A percentile compares a stretch with the other conserved stretches of the same genome.
Conservation (phyloP, 2,797 vertebrate genomes). For the Macropodus opercularis region DNA sequence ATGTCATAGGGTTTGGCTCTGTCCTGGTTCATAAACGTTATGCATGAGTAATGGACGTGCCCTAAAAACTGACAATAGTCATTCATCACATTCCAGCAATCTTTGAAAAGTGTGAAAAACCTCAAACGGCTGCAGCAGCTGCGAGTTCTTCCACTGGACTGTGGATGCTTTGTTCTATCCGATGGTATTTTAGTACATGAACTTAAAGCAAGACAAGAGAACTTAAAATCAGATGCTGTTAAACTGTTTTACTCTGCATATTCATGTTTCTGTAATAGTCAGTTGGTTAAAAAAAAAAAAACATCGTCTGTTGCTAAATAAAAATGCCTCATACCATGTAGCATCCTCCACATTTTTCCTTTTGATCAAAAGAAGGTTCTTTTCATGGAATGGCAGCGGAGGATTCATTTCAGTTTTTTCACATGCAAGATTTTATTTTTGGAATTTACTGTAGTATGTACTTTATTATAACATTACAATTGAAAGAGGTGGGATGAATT, state of each 20-base stretch:
- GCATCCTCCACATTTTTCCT: not conserved
- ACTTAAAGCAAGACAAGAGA: too few relatives aligned
- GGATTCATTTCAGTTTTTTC: not conserved
- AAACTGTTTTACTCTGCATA: constrained; percentile 7
- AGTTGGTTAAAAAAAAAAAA: too few relatives aligned
- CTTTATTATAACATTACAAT: not conserved
- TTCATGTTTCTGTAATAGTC: too few relatives aligned
- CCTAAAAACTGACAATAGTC: constrained; percentile 4
- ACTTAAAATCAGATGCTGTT: not conserved
- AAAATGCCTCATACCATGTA: not conserved
- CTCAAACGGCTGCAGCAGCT: constrained; percentile 47
- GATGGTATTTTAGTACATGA: not conserved
- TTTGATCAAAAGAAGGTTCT: not conserved
- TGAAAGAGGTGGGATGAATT: not conserved
- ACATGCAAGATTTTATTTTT: not conserved
- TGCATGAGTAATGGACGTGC: not conserved
- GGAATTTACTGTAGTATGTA: not conserved
- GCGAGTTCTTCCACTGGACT: constrained; percentile 7
- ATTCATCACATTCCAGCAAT: constrained; percentile 64
- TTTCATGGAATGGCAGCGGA: not conserved
- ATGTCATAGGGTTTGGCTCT: not conserved
- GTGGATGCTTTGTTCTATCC: constrained; percentile 26
- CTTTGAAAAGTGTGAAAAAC: constrained; percentile 12
- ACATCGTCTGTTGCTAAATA: too few relatives aligned
- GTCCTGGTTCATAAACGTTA: not conserved